phyloP scores from a whole-genome alignment of 2,888 invertebrate species.

The Lissonota sp. region DNA sequence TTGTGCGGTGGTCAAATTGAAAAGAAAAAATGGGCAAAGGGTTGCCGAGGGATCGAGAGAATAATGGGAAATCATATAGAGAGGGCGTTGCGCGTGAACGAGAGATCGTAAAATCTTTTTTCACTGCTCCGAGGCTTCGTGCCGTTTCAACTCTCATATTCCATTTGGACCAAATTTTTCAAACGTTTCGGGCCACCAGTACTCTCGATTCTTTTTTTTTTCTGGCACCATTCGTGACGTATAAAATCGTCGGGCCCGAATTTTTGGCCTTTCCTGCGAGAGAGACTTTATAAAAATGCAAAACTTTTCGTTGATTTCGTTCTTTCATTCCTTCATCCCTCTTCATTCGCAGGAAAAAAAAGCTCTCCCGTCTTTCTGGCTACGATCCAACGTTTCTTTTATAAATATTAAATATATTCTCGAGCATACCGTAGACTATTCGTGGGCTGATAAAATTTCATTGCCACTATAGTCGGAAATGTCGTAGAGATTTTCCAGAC shows the following conservation, averaged over 20 bases:
- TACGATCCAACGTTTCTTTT: constrained; percentile 52
- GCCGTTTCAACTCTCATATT: constrained; percentile 49
- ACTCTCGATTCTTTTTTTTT: constrained; percentile 20
- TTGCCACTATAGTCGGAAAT: neutral
- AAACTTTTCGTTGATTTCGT: constrained; percentile 60
- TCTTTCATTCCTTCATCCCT: neutral
- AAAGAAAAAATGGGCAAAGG: constrained; percentile 2
- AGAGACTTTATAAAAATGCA: constrained; percentile 45
- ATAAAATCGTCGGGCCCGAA: constrained; percentile 19
- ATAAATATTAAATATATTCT: constrained; percentile 58
- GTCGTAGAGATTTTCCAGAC: neutral
- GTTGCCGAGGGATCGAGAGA: constrained; percentile 6
- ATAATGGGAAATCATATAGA: constrained; percentile 18
- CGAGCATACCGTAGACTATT: neutral
- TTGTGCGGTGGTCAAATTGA: constrained; percentile 15
- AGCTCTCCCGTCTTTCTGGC: constrained; percentile 36
- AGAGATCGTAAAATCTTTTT: constrained; percentile 59
- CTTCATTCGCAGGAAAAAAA: neutral
- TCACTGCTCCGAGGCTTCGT: constrained; percentile 49
- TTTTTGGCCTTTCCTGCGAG: constrained; percentile 41
- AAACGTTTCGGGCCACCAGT: constrained; percentile 35
- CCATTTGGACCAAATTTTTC: constrained; percentile 52
- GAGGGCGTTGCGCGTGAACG: constrained; percentile 51
- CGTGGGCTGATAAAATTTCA: constrained; percentile 9
- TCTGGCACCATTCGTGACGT: constrained; percentile 33